phyloP scores from a whole-genome alignment of 92 coral and sea anemone genomes.

The Phymanthus crucifer region DNA sequence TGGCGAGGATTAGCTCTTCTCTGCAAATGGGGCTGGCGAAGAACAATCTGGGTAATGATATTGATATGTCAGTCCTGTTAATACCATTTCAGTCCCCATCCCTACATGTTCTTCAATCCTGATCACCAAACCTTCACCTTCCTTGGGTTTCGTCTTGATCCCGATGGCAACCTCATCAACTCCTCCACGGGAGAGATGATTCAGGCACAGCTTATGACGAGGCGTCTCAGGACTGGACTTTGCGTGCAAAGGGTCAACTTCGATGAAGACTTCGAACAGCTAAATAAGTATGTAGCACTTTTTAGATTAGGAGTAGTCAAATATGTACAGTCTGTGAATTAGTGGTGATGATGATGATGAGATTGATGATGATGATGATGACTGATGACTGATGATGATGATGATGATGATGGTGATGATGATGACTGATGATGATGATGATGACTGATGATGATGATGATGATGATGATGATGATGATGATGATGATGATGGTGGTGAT shows the following conservation, averaged over 20 bases:
- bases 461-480: too few species aligned
- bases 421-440: too few species aligned
- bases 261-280: slow-evolving; percentile 67
- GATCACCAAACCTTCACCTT: slow-evolving; percentile 85
- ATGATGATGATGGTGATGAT: too few species aligned
- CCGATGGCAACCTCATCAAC: slow-evolving; percentile 72
- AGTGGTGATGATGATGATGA: neutral
- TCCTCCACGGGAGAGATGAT: slow-evolving; percentile 59
- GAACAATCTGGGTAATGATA: too few species aligned
- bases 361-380: too few species aligned
- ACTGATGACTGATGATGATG: too few species aligned
- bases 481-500: too few species aligned
- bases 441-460: too few species aligned
- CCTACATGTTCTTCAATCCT: slow-evolving; percentile 88
- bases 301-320: neutral
- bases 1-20: too few species aligned
- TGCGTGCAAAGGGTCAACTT: slow-evolving; percentile 66
- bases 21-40: too few species aligned
- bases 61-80: neutral
- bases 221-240: slow-evolving; percentile 70
- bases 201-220: slow-evolving; percentile 58
- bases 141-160: slow-evolving; percentile 80
- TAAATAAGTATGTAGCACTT: slow-evolving; percentile 48
- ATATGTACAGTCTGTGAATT: too few species aligned
- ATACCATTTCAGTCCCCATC: slow-evolving; percentile 65